phyloP scores from a whole-genome alignment of 2,797 vertebrate species.

The Dermochelys coriacea region DNA sequence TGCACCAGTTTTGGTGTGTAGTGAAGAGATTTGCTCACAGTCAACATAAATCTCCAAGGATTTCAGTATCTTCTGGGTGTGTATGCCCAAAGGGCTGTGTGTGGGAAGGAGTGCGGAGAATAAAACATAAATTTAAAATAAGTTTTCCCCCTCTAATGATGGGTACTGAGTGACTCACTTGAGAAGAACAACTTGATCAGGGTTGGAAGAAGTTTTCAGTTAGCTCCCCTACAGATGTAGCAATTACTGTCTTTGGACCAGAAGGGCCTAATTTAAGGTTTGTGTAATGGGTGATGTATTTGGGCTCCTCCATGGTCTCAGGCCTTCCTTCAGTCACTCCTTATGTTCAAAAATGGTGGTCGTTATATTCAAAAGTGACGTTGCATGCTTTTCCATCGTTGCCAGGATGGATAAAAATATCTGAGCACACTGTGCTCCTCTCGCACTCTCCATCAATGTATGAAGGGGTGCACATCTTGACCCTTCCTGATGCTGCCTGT shows the following conservation, averaged over 20 bases:
- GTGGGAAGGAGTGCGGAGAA: neutral
- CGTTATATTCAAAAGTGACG: neutral
- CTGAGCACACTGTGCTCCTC: neutral
- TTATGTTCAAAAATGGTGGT: no score
- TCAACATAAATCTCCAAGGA: neutral
- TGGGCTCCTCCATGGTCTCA: no score
- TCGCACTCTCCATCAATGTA: neutral
- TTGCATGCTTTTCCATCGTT: neutral
- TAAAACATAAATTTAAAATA: neutral
- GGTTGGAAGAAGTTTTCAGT: slow-evolving; percentile 32
- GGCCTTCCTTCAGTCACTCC: neutral
- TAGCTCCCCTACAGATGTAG: neutral
- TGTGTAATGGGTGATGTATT: no score
- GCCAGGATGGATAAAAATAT: neutral
- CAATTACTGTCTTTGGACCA: neutral
- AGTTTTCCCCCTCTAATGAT: neutral
- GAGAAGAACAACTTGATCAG: neutral
- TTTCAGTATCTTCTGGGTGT: rapidly evolving
- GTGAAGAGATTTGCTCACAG: neutral
- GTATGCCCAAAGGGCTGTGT: neutral
- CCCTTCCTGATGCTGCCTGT: neutral
- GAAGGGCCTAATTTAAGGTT: neutral
- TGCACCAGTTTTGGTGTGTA: neutral
- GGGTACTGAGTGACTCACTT: slow-evolving; percentile 37
- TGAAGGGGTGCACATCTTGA: neutral